Evolutionary conservation across 2,797 vertebrate species (phyloP).

Genomic region (Hippocampus kuda): DNA sequence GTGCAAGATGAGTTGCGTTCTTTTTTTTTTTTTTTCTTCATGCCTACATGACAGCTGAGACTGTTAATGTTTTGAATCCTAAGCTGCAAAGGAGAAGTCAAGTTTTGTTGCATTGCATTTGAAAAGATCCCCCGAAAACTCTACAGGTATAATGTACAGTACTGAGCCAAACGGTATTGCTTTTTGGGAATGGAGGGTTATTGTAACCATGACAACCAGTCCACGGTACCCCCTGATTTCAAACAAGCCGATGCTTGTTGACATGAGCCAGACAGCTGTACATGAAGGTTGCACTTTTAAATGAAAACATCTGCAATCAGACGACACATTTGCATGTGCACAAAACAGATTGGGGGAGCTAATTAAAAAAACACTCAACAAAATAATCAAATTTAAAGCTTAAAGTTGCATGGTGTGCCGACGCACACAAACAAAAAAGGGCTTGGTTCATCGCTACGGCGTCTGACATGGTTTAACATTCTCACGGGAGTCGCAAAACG

Average conservation of each 20-base stretch:
- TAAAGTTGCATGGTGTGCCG: conserved; percentile 52
- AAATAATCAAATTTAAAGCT: conserved; percentile 72
- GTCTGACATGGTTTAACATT: conserved; percentile 68
- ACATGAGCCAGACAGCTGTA: background rate
- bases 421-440: conserved; percentile 26
- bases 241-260: background rate
- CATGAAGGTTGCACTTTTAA: conserved; percentile 4
- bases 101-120: too few relatives aligned
- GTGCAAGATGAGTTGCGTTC: background rate
- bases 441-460: conserved; percentile 53
- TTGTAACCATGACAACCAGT: background rate
- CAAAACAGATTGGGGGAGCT: conserved; percentile 26
- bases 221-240: background rate
- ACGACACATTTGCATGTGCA: background rate
- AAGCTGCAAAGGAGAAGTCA: background rate
- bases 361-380: conserved; percentile 60
- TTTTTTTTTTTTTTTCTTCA: background rate
- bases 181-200: background rate
- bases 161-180: background rate
- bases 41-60: background rate
- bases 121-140: too few relatives aligned
- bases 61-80: background rate
- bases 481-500: conserved; percentile 64
- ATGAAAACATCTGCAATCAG: conserved; percentile 18
- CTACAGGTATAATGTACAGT: too few relatives aligned